Evolutionary conservation across 2,888 invertebrate species (phyloP).

Genomic region (Sclerodermus sp.): DNA sequence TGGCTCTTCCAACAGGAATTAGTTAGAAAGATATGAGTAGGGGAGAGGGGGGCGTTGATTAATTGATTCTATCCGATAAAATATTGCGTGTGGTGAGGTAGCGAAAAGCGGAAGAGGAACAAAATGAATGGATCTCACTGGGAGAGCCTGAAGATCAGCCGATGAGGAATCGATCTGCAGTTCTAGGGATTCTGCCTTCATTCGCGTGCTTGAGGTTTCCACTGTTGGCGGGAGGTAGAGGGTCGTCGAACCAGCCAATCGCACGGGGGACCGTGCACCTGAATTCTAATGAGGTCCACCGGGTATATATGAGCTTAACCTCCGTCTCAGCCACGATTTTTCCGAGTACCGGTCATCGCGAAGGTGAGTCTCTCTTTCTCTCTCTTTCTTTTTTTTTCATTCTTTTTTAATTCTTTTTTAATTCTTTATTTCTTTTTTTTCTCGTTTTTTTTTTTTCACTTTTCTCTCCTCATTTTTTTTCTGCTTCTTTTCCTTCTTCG

Average conservation of each 20-base stretch:
- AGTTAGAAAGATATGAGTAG: no score
- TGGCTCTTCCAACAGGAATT: no score
- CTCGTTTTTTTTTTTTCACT: background rate
- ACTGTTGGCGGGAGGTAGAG: conserved; percentile 32
- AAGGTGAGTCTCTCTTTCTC: conserved; percentile 44
- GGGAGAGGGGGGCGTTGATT: no score
- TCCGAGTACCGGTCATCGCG: conserved; percentile 35
- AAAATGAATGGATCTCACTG: background rate
- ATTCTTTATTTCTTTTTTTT: background rate
- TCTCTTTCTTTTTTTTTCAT: background rate
- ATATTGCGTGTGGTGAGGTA: no score
- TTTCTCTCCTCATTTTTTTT: conserved; percentile 1
- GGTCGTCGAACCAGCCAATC: conserved; percentile 56
- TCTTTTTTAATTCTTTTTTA: conserved; percentile 2
- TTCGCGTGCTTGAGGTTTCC: no score
- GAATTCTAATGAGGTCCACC: conserved; percentile 54
- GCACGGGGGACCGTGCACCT: conserved; percentile 45
- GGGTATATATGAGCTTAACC: conserved; percentile 51
- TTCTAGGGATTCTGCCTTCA: no score
- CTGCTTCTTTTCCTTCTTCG: no score
- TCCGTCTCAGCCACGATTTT: conserved; percentile 43
- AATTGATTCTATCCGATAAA: no score
- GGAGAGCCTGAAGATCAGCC: no score
- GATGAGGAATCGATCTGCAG: no score
- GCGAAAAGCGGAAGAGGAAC: background rate